Evolutionary conservation across 2,797 vertebrate species (phyloP).

Genomic region (Trematomus bernacchii): DNA sequence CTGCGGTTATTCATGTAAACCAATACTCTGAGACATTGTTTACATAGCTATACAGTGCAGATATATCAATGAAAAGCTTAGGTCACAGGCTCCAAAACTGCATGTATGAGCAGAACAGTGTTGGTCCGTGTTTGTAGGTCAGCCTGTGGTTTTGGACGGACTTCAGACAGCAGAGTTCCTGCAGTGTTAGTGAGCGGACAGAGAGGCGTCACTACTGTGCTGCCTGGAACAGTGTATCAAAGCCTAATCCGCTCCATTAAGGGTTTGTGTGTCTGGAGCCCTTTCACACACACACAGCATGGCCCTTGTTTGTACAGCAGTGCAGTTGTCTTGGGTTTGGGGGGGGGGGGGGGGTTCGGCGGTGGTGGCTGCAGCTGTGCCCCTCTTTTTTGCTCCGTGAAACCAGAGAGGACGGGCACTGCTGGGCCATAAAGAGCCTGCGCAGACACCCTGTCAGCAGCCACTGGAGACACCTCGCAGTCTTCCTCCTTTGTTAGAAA

Average conservation of each 20-base stretch:
- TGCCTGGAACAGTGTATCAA: constrained; percentile 59
- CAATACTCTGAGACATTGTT: no score
- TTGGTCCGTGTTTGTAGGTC: constrained; percentile 37
- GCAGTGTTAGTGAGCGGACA: constrained; percentile 44
- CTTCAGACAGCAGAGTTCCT: constrained; percentile 60
- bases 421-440: constrained; percentile 67
- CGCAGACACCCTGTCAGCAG: constrained; percentile 82
- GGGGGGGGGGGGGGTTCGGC: constrained; percentile 71
- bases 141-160: constrained; percentile 63
- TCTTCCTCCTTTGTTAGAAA: constrained; percentile 13
- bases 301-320: constrained; percentile 85
- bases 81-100: not conserved
- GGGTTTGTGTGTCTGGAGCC: constrained; percentile 64
- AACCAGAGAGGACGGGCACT: constrained; percentile 88
- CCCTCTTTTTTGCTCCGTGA: constrained; percentile 72
- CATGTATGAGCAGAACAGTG: constrained; percentile 35
- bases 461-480: constrained; percentile 58
- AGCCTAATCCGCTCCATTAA: constrained; percentile 81
- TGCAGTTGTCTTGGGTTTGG: constrained; percentile 88
- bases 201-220: constrained; percentile 56
- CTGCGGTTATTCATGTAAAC: no score
- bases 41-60: no score
- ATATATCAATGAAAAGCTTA: no score
- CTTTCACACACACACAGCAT: constrained; percentile 86
- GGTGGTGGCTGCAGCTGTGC: constrained; percentile 90